phyloP scores from a whole-genome alignment of 2,888 invertebrate species.

The Hirudinaria manillensis region DNA sequence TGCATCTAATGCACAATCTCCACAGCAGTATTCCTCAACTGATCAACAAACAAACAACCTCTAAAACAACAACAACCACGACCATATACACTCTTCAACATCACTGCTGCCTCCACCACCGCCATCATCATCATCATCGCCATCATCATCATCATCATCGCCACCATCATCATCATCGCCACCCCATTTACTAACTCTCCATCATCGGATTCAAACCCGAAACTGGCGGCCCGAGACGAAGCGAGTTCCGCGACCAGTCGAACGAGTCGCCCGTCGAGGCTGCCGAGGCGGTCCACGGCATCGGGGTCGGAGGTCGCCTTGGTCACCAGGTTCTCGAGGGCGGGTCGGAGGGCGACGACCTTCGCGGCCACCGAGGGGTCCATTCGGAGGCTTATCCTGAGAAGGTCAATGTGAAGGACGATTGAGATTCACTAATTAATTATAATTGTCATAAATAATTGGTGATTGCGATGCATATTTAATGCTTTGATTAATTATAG shows the following conservation, averaged over 20 bases:
- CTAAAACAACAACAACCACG: too few relatives aligned
- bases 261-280: constrained; percentile 62
- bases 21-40: too few relatives aligned
- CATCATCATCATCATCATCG: too few relatives aligned
- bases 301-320: constrained; percentile 75
- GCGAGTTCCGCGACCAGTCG: constrained; percentile 70
- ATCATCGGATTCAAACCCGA: constrained; percentile 41
- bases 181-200: constrained; percentile 21
- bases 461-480: too few relatives aligned
- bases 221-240: constrained; percentile 64
- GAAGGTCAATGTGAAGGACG: not conserved
- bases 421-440: not conserved
- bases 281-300: constrained; percentile 66
- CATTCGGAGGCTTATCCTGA: constrained; percentile 77
- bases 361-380: constrained; percentile 70
- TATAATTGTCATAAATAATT: not conserved
- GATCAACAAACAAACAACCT: too few relatives aligned
- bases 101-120: too few relatives aligned
- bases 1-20: too few relatives aligned
- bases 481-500: not conserved
- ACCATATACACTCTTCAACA: too few relatives aligned
- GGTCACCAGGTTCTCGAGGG: constrained; percentile 76
- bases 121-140: too few relatives aligned
- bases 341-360: constrained; percentile 78
- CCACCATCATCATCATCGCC: too few relatives aligned